Percentiles rank a stretch among this genome's conserved stretches.
Evolutionary conservation across 2,888 invertebrate species (phyloP).

Genomic region (Drosophila gaucha): DNA sequence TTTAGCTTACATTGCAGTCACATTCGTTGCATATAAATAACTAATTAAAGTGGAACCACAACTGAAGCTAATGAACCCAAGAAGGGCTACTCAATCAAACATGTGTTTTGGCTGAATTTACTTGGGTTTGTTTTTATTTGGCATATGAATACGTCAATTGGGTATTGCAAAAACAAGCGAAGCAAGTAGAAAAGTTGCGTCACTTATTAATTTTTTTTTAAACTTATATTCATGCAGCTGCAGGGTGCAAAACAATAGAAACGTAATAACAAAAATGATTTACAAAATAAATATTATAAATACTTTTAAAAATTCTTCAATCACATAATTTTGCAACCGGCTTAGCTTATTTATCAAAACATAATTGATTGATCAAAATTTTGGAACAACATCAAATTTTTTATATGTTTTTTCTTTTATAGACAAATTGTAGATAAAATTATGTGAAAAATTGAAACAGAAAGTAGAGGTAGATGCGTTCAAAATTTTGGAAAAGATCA

Average conservation of each 20-base stretch:
- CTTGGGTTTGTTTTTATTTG: slow-evolving; percentile 14
- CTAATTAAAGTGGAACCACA: slow-evolving; percentile 34
- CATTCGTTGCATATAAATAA: slow-evolving; percentile 53
- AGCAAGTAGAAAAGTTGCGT: not conserved
- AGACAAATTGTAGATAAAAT: no score
- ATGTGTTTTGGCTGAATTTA: slow-evolving; percentile 15
- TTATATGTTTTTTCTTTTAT: no score
- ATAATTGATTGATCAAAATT: no score
- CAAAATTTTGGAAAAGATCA: no score
- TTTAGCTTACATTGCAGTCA: slow-evolving; percentile 15
- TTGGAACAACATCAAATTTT: no score
- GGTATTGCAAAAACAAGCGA: slow-evolving; percentile 13
- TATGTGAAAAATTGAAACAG: no score
- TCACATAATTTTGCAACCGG: no score
- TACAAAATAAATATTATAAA: not conserved
- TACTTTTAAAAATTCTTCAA: no score
- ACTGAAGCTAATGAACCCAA: slow-evolving; percentile 54
- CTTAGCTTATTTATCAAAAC: no score
- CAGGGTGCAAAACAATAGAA: not conserved
- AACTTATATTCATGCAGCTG: not conserved
- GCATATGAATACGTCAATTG: not conserved
- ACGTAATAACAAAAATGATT: not conserved
- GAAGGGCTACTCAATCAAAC: not conserved
- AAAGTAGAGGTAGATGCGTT: no score
- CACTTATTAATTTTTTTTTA: no score